A percentile compares a stretch with the other conserved stretches of the same genome.
Conservation (phyloP, 2,797 vertebrate genomes). For the Muscicapa comitata region DNA sequence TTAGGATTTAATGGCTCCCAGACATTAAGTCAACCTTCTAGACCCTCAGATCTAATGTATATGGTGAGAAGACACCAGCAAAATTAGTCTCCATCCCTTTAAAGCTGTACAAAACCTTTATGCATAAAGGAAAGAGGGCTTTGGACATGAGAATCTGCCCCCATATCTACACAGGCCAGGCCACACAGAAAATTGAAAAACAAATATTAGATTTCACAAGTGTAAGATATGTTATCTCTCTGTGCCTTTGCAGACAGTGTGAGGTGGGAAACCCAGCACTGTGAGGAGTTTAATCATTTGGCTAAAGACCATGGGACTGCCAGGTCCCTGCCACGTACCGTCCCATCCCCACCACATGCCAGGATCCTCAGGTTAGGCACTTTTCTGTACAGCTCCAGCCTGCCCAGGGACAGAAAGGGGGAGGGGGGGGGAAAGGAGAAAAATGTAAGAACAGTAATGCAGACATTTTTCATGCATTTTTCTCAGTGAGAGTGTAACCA, state of each 20-base stretch:
- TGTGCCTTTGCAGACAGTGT: background rate
- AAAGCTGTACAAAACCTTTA: background rate
- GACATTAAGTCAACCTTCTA: background rate
- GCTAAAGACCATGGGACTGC: rapidly evolving
- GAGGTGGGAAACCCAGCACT: background rate
- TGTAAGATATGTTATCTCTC: rapidly evolving
- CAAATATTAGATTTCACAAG: background rate
- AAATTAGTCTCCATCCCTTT: background rate
- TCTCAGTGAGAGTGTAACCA: background rate
- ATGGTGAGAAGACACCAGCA: background rate
- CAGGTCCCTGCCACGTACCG: constrained; percentile 75
- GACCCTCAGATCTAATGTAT: background rate
- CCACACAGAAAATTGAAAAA: background rate
- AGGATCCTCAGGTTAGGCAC: constrained; percentile 97
- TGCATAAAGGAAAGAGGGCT: background rate
- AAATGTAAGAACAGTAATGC: background rate
- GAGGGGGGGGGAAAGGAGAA: background rate
- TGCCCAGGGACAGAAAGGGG: constrained; percentile 27
- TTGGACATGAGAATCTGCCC: background rate
- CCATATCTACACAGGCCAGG: background rate
- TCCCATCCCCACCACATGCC: constrained; percentile 95
- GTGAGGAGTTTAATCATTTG: background rate
- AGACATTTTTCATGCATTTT: background rate
- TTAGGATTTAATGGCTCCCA: background rate
- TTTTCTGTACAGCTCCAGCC: constrained; percentile 96